Evolutionary conservation across 1,140 invertebrate species (phyloP).

Genomic region (Drosophila bocqueti): DNA sequence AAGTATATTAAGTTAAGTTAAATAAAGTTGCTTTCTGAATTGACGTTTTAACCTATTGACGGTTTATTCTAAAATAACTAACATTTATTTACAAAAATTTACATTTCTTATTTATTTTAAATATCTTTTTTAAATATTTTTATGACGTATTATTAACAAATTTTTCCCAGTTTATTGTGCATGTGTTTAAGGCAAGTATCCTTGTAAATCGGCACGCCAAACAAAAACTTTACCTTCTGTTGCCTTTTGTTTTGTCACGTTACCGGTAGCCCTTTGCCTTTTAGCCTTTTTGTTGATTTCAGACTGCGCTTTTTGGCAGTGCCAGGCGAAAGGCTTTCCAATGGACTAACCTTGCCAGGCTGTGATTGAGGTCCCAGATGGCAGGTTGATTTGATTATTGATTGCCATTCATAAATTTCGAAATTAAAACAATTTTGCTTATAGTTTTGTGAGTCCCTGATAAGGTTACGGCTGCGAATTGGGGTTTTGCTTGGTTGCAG

Average conservation of each 20-base stretch:
- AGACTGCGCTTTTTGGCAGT: slow-evolving; percentile 50
- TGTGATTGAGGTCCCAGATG: slow-evolving; percentile 55
- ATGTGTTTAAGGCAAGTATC: slow-evolving; percentile 35
- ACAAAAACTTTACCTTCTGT: slow-evolving; percentile 45
- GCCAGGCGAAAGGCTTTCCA: slow-evolving; percentile 35
- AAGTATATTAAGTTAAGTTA: background rate
- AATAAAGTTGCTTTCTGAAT: too few relatives aligned
- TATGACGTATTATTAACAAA: background rate
- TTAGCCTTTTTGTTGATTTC: slow-evolving; percentile 11
- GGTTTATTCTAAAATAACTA: too few relatives aligned
- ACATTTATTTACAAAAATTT: background rate
- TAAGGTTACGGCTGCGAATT: slow-evolving; percentile 41
- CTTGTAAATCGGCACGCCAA: slow-evolving; percentile 60
- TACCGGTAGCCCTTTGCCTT: slow-evolving; percentile 11
- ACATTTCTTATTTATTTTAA: background rate
- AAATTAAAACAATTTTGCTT: slow-evolving; percentile 42
- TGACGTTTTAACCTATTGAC: too few relatives aligned
- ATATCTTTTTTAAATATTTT: too few relatives aligned
- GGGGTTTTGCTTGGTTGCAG: slow-evolving; percentile 32
- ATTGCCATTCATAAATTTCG: slow-evolving; percentile 54
- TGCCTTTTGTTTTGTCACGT: slow-evolving; percentile 56
- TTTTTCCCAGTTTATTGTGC: slow-evolving; percentile 7
- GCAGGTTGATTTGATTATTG: slow-evolving; percentile 63
- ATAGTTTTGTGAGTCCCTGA: slow-evolving; percentile 17
- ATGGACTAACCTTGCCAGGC: slow-evolving; percentile 49